Evolutionary conservation across 2,888 invertebrate genomes (phyloP).

Genomic region (Parnassius mnemosyne): DNA sequence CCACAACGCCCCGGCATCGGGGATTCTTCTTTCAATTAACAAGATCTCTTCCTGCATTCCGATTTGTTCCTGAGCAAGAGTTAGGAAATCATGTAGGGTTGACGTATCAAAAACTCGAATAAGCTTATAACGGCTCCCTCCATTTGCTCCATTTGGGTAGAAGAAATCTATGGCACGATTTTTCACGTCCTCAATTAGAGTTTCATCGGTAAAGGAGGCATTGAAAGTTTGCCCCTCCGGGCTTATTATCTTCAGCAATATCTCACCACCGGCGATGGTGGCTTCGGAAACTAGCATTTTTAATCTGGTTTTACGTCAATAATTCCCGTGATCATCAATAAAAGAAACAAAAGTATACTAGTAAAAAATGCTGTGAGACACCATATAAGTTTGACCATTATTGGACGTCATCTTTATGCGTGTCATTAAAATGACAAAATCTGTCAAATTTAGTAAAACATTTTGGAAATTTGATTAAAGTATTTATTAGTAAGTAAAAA

Average conservation of each 20-base stretch:
- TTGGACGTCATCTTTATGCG: conserved; percentile 37
- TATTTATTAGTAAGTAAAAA: no score
- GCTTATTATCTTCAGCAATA: conserved; percentile 63
- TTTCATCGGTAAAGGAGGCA: conserved; percentile 60
- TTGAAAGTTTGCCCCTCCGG: conserved; percentile 64
- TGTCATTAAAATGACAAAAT: conserved; percentile 8
- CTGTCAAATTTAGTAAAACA: background rate
- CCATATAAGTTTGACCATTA: conserved; percentile 55
- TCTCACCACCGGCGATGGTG: conserved; percentile 46
- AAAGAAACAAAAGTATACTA: conserved; percentile 47
- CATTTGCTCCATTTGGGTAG: conserved; percentile 64
- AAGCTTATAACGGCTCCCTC: conserved; percentile 60
- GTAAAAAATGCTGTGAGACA: conserved; percentile 48
- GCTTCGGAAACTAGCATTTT: conserved; percentile 63
- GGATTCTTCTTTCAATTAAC: conserved; percentile 58
- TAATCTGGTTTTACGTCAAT: conserved; percentile 31
- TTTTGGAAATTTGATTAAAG: no score
- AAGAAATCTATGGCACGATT: conserved; percentile 64
- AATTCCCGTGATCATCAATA: conserved; percentile 39
- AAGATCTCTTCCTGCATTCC: conserved; percentile 62
- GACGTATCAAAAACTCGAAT: conserved; percentile 62
- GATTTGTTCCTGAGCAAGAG: conserved; percentile 62
- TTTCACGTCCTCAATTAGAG: conserved; percentile 66
- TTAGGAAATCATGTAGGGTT: conserved; percentile 66
- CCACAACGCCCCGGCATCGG: conserved; percentile 67